These are phyloP conservation scores for Corythornis cristatus DNA, from an alignment of 2,113 vertebrate genomes.

Conservation along the genomic window DNA sequence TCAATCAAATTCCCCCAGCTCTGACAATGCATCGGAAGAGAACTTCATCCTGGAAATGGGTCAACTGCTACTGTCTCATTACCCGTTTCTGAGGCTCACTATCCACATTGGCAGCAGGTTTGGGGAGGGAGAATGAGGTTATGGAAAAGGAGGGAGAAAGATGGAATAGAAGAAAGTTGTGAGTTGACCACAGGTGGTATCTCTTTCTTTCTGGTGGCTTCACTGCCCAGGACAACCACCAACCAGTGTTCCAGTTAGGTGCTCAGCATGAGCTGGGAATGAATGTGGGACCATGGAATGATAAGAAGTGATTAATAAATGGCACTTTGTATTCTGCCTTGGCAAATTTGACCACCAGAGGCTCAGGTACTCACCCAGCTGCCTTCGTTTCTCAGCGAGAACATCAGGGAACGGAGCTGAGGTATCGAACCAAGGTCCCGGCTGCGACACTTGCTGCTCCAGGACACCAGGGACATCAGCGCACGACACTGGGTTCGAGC, in stretches of 20 bases:
- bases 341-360: slow-evolving; percentile 34
- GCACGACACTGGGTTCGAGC: slow-evolving; percentile 67
- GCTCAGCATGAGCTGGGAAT: not conserved
- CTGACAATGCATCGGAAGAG: not conserved
- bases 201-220: not conserved
- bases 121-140: not conserved
- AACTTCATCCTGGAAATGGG: not conserved
- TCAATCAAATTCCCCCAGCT: not conserved
- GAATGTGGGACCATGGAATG: slow-evolving; percentile 41
- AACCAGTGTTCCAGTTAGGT: not conserved
- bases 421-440: slow-evolving; percentile 57
- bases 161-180: not conserved
- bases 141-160: not conserved
- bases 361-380: slow-evolving; percentile 65
- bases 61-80: not conserved
- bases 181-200: not conserved
- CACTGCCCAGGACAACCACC: not conserved
- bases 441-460: slow-evolving; percentile 69
- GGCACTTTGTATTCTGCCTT: slow-evolving; percentile 12
- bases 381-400: slow-evolving; percentile 67
- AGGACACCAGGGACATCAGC: slow-evolving; percentile 67
- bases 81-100: not conserved
- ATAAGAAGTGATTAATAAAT: slow-evolving; percentile 7
- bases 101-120: not conserved
- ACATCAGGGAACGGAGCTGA: slow-evolving; percentile 70